Evolutionary conservation across 2,797 vertebrate species (phyloP).

Genomic region (Anabas testudineus): DNA sequence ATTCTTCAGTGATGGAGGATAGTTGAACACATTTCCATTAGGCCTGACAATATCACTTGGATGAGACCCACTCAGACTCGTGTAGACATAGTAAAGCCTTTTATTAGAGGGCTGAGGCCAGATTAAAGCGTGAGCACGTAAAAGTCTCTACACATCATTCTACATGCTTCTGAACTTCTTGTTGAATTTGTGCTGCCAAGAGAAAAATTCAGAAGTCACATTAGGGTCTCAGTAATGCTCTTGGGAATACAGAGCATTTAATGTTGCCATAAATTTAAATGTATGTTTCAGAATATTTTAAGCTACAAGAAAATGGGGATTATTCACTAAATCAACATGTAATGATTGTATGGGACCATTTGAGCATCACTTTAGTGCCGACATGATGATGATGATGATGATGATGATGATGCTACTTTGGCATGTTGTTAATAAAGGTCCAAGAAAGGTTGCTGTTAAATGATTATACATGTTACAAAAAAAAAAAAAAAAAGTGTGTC

Average conservation of each 20-base stretch:
- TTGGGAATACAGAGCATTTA: neutral
- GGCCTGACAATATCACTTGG: constrained; percentile 35
- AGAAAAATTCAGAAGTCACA: neutral
- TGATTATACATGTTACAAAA: no score
- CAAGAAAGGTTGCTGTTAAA: no score
- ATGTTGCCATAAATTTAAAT: neutral
- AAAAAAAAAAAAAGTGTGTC: no score
- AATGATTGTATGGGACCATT: no score
- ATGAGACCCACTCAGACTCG: constrained; percentile 3
- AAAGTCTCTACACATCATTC: neutral
- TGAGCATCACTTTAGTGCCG: no score
- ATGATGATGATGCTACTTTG: no score
- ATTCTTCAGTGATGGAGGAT: neutral
- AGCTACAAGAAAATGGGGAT: neutral
- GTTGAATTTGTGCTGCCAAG: neutral
- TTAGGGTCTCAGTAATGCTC: neutral
- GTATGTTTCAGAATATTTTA: neutral
- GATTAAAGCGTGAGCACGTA: neutral
- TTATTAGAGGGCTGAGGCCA: constrained; percentile 17
- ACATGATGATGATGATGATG: no score
- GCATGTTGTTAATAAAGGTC: no score
- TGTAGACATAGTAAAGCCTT: constrained; percentile 15
- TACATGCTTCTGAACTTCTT: neutral
- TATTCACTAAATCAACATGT: no score
- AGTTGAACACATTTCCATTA: constrained; percentile 7